Evolutionary conservation across 1,140 invertebrate genomes (phyloP).

Genomic region (Phocides pigmalion): DNA sequence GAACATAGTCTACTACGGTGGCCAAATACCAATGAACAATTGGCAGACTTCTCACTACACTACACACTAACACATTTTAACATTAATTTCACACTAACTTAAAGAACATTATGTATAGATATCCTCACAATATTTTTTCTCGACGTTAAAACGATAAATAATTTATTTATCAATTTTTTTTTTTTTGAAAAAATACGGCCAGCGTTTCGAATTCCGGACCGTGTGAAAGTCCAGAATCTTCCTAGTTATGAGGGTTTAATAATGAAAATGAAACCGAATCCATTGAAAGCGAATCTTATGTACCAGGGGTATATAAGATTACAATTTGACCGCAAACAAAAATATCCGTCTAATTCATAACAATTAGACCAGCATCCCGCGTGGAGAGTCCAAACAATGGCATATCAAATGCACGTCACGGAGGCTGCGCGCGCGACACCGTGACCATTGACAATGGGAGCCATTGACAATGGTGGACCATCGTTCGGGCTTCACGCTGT

Average conservation of each 20-base stretch:
- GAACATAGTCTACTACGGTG: too few species aligned
- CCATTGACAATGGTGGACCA: conserved; percentile 11
- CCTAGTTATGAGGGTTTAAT: not conserved
- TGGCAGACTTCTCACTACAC: too few species aligned
- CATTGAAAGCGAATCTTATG: conserved; percentile 16
- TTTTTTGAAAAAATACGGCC: too few species aligned
- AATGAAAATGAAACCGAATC: conserved; percentile 10
- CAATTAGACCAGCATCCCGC: conserved; percentile 21
- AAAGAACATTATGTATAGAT: too few species aligned
- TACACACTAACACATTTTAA: too few species aligned
- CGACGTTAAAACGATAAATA: too few species aligned
- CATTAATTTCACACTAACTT: too few species aligned
- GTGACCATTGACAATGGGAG: conserved; percentile 22
- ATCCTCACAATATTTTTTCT: too few species aligned
- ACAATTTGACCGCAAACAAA: conserved; percentile 10
- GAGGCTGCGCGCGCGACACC: not conserved
- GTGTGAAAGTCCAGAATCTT: too few species aligned
- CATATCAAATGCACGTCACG: conserved; percentile 21
- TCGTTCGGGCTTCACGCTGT: not conserved
- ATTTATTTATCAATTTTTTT: too few species aligned
- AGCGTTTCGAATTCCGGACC: too few species aligned
- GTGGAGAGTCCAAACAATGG: not conserved
- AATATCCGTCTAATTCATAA: conserved; percentile 19
- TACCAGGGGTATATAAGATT: not conserved
- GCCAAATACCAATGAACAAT: too few species aligned